Base-by-base conservation (phyloP, 1,140 invertebrate genomes). In the Leptinotarsa lineolata region DNA sequence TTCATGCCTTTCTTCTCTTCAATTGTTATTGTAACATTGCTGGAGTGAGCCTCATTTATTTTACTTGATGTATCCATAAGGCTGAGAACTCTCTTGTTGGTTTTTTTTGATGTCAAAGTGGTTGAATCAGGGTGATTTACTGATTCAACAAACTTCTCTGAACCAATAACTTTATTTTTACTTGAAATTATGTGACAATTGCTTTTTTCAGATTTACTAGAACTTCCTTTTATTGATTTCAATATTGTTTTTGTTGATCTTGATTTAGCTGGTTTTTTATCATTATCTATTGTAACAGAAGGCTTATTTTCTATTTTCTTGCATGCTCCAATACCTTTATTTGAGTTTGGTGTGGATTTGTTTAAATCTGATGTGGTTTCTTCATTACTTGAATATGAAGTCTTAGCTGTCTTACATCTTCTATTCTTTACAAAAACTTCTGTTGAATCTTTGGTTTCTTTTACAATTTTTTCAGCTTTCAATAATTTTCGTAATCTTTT, bases 401-500 rank as follows among this genome's bases (percentile, higher is more conserved):
- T 72, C 24, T 60, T 54, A 13, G n/a, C 44, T 15, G 24, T 13
- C 70, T 22, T 61, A 18, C 63, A 61, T 18, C 59, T 61, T 44
- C 6, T 63, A 8, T 24, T 44, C 39, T 61, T 71, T 48, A 8
- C 44, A 46, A 18, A 48, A 44, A 13, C 45, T 22, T 69, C 69
- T 12, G 18, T 2, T 65, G 16, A 16, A 16, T 59, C 30, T n/a
- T 16, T 24, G 5, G 8, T 30, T 24, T 30, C 63, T 70, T 71
- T 69, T 70, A 74, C 6, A 74, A n/a, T 63, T 30, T 30, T 30
- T 72, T 74, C 65, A 68, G 74, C 69, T 48, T 78, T 72, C 13
- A 87, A 76, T 84, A 88, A 85, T 75, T 80, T 83, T 78, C 86
- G 88, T n/a, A 88, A 81, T 73, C 83, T 85, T 80, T 87, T 88